Evolutionary conservation across 2,888 invertebrate species (phyloP).

Genomic region (Harpagoxenus sublaevis): DNA sequence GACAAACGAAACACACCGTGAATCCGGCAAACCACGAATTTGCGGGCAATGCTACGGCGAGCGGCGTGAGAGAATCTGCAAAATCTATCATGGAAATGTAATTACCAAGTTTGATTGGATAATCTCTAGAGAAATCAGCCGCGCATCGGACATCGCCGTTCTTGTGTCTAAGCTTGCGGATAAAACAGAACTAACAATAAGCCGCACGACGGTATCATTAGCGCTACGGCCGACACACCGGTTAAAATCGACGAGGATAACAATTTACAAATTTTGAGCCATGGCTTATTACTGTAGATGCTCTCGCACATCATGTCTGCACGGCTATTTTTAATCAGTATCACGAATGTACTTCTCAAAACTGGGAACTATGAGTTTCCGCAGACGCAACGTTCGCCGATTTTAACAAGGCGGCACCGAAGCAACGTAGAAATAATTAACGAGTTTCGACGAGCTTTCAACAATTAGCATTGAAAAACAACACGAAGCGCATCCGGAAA

Average conservation of each 20-base stretch:
- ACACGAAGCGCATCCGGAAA: constrained; percentile 35
- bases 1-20: constrained; percentile 48
- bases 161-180: constrained; percentile 53
- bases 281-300: constrained; percentile 61
- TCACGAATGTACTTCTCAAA: constrained; percentile 64
- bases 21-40: constrained; percentile 49
- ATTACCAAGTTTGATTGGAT: constrained; percentile 80
- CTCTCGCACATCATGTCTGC: constrained; percentile 35
- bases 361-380: constrained; percentile 69
- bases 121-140: constrained; percentile 65
- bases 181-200: constrained; percentile 58
- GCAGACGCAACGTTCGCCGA: constrained; percentile 48
- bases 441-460: constrained; percentile 74
- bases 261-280: constrained; percentile 65
- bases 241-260: constrained; percentile 65
- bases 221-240: constrained; percentile 32
- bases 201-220: background rate
- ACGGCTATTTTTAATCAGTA: constrained; percentile 33
- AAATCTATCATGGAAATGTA: constrained; percentile 76
- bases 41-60: constrained; percentile 32
- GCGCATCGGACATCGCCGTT: constrained; percentile 36
- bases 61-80: constrained; percentile 57
- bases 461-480: constrained; percentile 66
- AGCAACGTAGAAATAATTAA: constrained; percentile 74
- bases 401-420: constrained; percentile 70